Conservation (phyloP, 2,797 vertebrate genomes). For the Lepilemur ruficaudatus region DNA sequence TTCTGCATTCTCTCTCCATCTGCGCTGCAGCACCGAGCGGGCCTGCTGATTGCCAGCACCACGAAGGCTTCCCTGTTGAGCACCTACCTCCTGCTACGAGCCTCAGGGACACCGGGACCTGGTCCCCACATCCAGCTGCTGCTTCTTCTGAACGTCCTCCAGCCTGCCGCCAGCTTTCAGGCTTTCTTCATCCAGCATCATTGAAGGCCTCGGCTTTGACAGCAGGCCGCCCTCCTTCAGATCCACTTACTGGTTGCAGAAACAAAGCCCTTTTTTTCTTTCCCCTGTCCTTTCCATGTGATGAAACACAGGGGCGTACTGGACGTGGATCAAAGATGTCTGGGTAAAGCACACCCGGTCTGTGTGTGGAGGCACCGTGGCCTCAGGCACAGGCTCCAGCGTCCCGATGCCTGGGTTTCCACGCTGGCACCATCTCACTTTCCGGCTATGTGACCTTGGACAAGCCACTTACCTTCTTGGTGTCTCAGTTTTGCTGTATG, state of each 20-base stretch:
- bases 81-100: not conserved
- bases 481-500: not conserved
- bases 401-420: not conserved
- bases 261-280: not conserved
- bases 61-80: not conserved
- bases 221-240: not conserved
- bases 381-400: not conserved
- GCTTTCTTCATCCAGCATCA: not conserved
- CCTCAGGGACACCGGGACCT: not conserved
- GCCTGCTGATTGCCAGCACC: not conserved
- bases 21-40: not conserved
- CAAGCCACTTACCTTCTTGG: not conserved
- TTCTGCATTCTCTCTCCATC: not conserved
- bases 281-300: not conserved
- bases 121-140: not conserved
- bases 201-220: rapidly evolving
- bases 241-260: not conserved
- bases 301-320: not conserved
- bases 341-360: not conserved
- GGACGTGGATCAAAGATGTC: not conserved
- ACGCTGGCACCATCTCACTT: not conserved
- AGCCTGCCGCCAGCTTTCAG: no score
- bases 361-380: no score
- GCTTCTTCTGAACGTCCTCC: not conserved
- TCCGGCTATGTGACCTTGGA: not conserved